phyloP scores from a whole-genome alignment of 1,140 invertebrate species.

The Babylonia areolata region DNA sequence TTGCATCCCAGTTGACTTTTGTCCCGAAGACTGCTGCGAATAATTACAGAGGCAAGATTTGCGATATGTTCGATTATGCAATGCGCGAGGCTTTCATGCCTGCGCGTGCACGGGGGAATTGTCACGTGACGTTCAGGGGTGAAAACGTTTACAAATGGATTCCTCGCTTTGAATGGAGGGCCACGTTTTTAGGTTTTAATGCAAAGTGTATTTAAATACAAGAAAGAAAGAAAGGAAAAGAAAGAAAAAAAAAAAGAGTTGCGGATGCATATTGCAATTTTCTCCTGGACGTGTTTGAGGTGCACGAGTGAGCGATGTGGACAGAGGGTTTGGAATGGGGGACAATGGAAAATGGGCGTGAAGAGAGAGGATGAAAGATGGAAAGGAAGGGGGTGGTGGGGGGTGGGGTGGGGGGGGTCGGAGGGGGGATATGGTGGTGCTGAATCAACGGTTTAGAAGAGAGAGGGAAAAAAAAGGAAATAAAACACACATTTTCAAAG shows the following conservation, averaged over 20 bases:
- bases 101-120: not conserved
- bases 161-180: not conserved
- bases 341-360: no score
- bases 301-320: not conserved
- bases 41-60: slow-evolving; percentile 11
- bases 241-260: not conserved
- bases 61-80: slow-evolving; percentile 9
- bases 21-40: not conserved
- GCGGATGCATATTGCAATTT: not conserved
- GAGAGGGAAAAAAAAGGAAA: no score
- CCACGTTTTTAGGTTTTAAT: not conserved
- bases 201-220: not conserved
- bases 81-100: not conserved
- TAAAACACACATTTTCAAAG: no score
- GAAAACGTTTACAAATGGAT: not conserved
- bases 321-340: no score
- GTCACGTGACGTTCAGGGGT: not conserved
- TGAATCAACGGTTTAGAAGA: no score
- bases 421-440: not conserved
- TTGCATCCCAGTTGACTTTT: slow-evolving; percentile 11
- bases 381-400: not conserved
- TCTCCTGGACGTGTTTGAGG: not conserved
- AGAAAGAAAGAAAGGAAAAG: no score
- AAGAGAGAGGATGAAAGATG: no score
- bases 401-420: not conserved